phyloP scores from a whole-genome alignment of 2,113 vertebrate species.

The Myrmecobius fasciatus region DNA sequence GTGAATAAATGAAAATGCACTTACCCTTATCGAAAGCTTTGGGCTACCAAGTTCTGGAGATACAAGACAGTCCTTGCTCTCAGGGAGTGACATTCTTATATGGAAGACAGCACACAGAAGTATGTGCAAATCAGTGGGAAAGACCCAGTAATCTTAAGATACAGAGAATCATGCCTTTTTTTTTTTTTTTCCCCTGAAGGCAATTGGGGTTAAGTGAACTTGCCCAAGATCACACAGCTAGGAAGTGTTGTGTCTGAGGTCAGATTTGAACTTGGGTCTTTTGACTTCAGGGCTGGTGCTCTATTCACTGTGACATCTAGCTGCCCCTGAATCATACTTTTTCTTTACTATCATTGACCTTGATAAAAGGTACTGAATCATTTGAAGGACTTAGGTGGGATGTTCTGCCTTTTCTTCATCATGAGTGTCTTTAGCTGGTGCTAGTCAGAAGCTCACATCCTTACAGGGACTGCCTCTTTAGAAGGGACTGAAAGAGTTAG shows the following conservation, averaged over 20 bases:
- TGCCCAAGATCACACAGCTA: too few species aligned
- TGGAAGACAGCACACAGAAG: neutral
- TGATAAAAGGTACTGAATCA: neutral
- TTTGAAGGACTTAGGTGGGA: neutral
- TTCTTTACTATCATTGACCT: neutral
- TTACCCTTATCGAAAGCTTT: neutral
- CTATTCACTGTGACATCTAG: too few species aligned
- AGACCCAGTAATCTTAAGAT: neutral
- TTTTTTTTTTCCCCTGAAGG: too few species aligned
- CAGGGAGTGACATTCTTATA: neutral
- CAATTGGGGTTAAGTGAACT: too few species aligned
- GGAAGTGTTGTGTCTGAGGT: too few species aligned
- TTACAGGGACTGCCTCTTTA: neutral
- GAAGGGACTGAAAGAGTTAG: neutral
- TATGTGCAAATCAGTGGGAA: neutral
- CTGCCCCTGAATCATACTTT: neutral
- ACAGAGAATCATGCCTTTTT: neutral
- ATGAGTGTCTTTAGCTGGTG: neutral
- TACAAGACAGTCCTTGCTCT: neutral
- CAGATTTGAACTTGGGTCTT: too few species aligned
- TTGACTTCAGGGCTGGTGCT: too few species aligned
- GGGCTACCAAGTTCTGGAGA: neutral
- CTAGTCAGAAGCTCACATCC: neutral
- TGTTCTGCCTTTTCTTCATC: neutral
- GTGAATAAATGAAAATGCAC: neutral